Evolutionary conservation across 2,888 invertebrate species (phyloP).

Genomic region (Epistrophe eligans): DNA sequence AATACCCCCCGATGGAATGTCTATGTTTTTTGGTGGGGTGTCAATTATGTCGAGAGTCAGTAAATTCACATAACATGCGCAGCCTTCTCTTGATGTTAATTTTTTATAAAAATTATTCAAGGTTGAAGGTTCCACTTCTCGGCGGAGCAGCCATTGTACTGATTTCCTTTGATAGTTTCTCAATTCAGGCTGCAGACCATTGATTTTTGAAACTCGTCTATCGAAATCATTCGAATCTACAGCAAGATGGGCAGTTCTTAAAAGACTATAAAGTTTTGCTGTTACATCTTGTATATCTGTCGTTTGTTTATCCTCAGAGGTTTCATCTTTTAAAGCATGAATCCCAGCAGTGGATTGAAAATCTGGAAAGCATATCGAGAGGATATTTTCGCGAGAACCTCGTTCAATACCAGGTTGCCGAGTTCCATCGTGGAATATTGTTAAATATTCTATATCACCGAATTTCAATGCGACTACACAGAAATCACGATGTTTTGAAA

Average conservation of each 20-base stretch:
- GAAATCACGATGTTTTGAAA: conserved; percentile 54
- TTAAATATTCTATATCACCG: conserved; percentile 52
- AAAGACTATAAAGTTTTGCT: conserved; percentile 78
- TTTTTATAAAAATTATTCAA: conserved; percentile 77
- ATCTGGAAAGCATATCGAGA: conserved; percentile 57
- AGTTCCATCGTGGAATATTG: conserved; percentile 64
- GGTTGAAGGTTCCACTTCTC: conserved; percentile 83
- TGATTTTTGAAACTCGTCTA: conserved; percentile 81
- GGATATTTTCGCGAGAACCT: conserved; percentile 26
- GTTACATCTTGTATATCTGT: conserved; percentile 80
- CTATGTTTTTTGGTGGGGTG: conserved; percentile 81
- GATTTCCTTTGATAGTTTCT: conserved; percentile 88
- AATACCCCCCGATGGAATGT: conserved; percentile 87
- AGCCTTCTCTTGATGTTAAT: conserved; percentile 77
- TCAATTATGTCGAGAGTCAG: conserved; percentile 76
- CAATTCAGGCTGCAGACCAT: conserved; percentile 84
- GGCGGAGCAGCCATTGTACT: conserved; percentile 88
- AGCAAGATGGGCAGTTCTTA: conserved; percentile 77
- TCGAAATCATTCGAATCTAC: conserved; percentile 60
- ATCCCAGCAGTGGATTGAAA: not conserved
- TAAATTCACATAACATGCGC: conserved; percentile 80
- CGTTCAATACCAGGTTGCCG: not conserved
- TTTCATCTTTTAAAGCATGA: not conserved
- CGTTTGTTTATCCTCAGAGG: not conserved
- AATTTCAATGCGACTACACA: conserved; percentile 53